Conservation (phyloP, 2,113 vertebrate genomes). For the Limanda limanda region DNA sequence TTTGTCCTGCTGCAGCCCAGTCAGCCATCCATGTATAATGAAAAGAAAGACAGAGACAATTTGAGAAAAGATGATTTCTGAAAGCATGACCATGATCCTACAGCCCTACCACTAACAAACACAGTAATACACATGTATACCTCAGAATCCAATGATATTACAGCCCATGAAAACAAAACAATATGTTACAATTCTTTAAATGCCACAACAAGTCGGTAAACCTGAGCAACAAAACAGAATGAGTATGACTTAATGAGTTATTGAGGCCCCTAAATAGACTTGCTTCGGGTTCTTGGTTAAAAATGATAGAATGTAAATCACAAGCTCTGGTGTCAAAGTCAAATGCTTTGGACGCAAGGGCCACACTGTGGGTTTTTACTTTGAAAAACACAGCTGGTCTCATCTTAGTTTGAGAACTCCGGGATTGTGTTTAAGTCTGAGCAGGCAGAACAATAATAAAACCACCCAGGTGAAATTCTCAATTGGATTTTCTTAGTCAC, state of each 20-base stretch:
- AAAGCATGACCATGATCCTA: conserved; percentile 46
- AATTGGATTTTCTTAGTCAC: too few relatives aligned
- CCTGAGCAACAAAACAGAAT: background rate
- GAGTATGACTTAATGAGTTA: background rate
- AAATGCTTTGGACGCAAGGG: too few relatives aligned
- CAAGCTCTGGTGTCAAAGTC: too few relatives aligned
- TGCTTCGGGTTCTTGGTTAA: background rate
- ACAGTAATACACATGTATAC: background rate
- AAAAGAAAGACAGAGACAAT: conserved; percentile 62
- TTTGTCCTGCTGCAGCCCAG: conserved; percentile 79
- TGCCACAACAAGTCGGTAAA: background rate
- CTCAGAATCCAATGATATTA: background rate
- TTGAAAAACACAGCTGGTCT: too few relatives aligned
- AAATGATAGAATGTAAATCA: background rate
- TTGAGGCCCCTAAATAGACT: background rate
- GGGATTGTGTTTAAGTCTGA: too few relatives aligned
- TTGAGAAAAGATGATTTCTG: conserved; percentile 51
- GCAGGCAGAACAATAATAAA: too few relatives aligned
- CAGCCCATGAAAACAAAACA: background rate
- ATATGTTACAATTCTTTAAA: too few relatives aligned
- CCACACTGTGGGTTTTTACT: too few relatives aligned
- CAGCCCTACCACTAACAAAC: conserved; percentile 9
- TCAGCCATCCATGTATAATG: conserved; percentile 59
- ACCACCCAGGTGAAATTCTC: too few relatives aligned
- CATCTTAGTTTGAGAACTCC: background rate